phyloP scores from a whole-genome alignment of 2,888 invertebrate species.

The Lycaena phlaeas region DNA sequence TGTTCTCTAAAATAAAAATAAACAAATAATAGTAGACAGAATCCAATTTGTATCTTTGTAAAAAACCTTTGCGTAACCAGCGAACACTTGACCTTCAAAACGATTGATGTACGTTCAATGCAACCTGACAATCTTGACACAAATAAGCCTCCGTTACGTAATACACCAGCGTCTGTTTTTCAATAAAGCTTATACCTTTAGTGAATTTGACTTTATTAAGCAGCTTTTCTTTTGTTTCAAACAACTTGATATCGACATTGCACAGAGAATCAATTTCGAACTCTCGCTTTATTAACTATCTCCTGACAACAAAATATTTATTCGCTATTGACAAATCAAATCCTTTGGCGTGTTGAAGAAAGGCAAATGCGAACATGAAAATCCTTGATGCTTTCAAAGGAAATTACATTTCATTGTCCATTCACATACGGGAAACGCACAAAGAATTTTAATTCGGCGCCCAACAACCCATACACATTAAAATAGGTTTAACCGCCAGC shows the following conservation, averaged over 20 bases:
- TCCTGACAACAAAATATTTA: too few species aligned
- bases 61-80: conserved; percentile 2
- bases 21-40: not conserved
- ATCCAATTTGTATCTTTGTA: not conserved
- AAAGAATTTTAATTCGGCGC: conserved; percentile 67
- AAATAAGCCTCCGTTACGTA: conserved; percentile 13
- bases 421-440: conserved; percentile 39
- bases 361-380: conserved; percentile 11
- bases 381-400: conserved; percentile 35
- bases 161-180: conserved; percentile 1
- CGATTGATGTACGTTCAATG: conserved; percentile 8
- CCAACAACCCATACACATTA: conserved; percentile 68
- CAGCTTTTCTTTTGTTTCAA: too few species aligned
- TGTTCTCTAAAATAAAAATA: not conserved
- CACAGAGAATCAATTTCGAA: too few species aligned
- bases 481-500: conserved; percentile 70
- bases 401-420: conserved; percentile 64
- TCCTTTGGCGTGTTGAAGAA: too few species aligned
- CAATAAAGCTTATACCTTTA: too few species aligned
- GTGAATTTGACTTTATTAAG: too few species aligned
- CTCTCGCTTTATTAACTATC: too few species aligned
- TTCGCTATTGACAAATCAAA: too few species aligned
- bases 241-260: too few species aligned
- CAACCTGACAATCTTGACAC: conserved; percentile 21
- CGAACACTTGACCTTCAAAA: conserved; percentile 5